Conservation (phyloP, 2,888 invertebrate species). For the Archips crataeganus region DNA sequence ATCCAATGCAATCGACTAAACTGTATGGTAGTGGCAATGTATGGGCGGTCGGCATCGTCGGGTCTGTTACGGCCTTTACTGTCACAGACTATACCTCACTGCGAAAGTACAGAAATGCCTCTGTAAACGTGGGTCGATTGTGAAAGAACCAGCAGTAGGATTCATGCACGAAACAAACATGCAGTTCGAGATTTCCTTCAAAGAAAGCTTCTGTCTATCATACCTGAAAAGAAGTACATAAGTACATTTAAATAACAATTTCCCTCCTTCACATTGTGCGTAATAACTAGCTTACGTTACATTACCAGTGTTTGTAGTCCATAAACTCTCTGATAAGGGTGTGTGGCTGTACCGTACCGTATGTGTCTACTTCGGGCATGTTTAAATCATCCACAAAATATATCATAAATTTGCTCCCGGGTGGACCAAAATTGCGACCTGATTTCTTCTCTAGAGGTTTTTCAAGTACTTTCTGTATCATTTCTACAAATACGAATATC, state of each 20-base stretch:
- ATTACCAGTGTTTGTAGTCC: slow-evolving; percentile 96
- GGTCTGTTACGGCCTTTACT: background rate
- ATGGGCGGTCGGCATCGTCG: too few relatives aligned
- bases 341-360: slow-evolving; percentile 98
- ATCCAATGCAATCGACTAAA: too few relatives aligned
- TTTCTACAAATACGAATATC: slow-evolving; percentile 81
- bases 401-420: slow-evolving; percentile 95
- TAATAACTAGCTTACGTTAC: background rate
- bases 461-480: slow-evolving; percentile 95
- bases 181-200: slow-evolving; percentile 97
- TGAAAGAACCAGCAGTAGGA: slow-evolving; percentile 97
- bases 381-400: slow-evolving; percentile 99
- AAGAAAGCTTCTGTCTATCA: slow-evolving; percentile 92
- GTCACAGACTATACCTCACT: slow-evolving; percentile 86
- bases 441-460: slow-evolving; percentile 98
- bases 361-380: slow-evolving; percentile 98
- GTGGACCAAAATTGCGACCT: slow-evolving; percentile 96
- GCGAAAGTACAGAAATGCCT: slow-evolving; percentile 95
- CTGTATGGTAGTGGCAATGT: too few relatives aligned
- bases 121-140: slow-evolving; percentile 95
- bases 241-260: background rate
- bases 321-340: slow-evolving; percentile 96
- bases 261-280: background rate
- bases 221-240: slow-evolving; percentile 84
- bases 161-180: slow-evolving; percentile 99